Percentiles rank a stretch among this genome's conserved stretches.
These are phyloP conservation scores for Peucedramus taeniatus DNA, from an alignment of 2,113 vertebrate species.

Conservation along the genomic window DNA sequence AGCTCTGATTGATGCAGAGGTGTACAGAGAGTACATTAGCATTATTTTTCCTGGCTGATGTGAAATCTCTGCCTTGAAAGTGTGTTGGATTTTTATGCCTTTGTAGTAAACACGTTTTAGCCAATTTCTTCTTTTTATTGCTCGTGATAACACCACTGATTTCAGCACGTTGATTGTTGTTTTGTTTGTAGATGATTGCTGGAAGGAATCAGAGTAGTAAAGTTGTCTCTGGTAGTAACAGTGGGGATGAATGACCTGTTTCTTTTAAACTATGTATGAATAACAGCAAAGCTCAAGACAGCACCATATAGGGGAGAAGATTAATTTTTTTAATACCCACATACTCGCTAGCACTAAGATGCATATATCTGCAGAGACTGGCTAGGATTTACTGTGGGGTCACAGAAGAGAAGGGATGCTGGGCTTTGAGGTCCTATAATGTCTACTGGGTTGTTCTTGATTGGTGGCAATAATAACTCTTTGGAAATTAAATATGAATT, in stretches of 20 bases:
- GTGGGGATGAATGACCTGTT: not conserved
- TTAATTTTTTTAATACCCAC: not conserved
- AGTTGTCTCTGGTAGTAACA: not conserved
- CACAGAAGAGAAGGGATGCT: not conserved
- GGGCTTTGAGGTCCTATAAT: not conserved
- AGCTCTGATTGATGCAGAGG: not conserved
- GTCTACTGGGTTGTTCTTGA: not conserved
- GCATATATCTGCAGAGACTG: not conserved
- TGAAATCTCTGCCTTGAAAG: not conserved
- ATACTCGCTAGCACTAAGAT: not conserved
- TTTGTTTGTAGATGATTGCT: not conserved
- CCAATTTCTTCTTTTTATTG: not conserved
- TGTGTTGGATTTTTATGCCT: not conserved
- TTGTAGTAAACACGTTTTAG: not conserved
- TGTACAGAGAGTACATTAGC: not conserved
- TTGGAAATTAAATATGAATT: not conserved
- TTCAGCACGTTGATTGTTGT: not conserved
- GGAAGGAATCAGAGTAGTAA: not conserved
- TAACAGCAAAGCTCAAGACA: not conserved
- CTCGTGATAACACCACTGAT: not conserved
- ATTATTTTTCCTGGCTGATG: not conserved
- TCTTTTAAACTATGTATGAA: not conserved
- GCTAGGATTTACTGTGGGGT: not conserved
- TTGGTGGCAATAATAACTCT: not conserved
- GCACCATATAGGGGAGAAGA: not conserved